Conservation (phyloP, 2,888 invertebrate genomes). For the Ceratothoa steindachneri region DNA sequence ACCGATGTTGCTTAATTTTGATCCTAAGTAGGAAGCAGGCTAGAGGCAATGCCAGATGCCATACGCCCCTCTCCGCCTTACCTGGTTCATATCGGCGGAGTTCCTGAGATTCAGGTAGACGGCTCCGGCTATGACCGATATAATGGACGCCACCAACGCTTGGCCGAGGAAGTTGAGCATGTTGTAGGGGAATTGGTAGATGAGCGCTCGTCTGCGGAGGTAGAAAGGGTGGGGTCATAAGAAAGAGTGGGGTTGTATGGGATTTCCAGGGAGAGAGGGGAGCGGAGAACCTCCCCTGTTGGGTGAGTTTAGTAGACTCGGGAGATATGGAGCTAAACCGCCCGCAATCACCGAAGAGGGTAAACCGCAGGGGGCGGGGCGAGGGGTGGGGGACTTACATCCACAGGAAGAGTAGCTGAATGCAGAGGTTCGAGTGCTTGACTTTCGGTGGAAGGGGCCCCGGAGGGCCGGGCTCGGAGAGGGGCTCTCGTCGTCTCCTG, state of each 20-base stretch:
- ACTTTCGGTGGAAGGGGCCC: constrained; percentile 67
- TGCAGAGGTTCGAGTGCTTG: constrained; percentile 62
- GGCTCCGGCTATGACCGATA: constrained; percentile 78
- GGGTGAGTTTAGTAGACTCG: too few relatives aligned
- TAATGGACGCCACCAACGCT: constrained; percentile 71
- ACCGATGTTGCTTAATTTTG: too few relatives aligned
- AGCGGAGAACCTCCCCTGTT: too few relatives aligned
- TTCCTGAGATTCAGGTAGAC: constrained; percentile 81
- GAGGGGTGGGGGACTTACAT: too few relatives aligned
- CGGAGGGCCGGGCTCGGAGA: constrained; percentile 72
- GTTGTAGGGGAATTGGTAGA: constrained; percentile 81
- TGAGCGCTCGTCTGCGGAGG: constrained; percentile 54
- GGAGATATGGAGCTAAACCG: too few relatives aligned
- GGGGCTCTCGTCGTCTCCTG: constrained; percentile 63
- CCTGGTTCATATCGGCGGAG: constrained; percentile 34
- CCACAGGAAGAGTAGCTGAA: constrained; percentile 68
- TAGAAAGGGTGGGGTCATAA: constrained; percentile 1
- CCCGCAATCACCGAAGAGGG: too few relatives aligned
- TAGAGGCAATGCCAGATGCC: too few relatives aligned
- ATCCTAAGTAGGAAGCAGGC: too few relatives aligned
- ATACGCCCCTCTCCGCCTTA: too few relatives aligned
- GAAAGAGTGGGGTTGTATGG: too few relatives aligned
- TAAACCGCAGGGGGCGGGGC: too few relatives aligned
- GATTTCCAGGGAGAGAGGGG: too few relatives aligned
- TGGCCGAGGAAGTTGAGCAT: constrained; percentile 72